Evolutionary conservation across 2,888 invertebrate species (phyloP).

Genomic region (Ectemnius cavifrons): DNA sequence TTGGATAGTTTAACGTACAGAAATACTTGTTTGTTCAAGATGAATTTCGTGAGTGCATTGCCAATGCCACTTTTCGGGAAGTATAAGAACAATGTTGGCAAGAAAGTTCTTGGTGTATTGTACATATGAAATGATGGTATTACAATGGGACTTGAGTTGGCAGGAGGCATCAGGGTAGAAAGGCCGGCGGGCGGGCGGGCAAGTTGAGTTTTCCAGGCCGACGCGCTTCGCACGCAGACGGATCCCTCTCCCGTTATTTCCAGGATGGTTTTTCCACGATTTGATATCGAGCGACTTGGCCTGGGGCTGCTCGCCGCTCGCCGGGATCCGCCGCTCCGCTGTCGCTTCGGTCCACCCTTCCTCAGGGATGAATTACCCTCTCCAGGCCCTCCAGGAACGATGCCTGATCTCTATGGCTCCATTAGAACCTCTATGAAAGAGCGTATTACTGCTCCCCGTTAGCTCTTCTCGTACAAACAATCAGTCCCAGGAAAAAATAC

Average conservation of each 20-base stretch:
- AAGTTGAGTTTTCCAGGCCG: conserved; percentile 8
- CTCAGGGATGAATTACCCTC: conserved; percentile 58
- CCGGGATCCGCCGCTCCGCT: conserved; percentile 60
- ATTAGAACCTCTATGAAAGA: conserved; percentile 43
- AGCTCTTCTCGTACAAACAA: conserved; percentile 13
- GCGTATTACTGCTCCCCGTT: conserved; percentile 31
- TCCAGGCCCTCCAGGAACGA: conserved; percentile 33
- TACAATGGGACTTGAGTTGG: no score
- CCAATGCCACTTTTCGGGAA: no score
- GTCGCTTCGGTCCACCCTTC: conserved; percentile 60
- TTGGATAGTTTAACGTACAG: no score
- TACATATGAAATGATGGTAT: no score
- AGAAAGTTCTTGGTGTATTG: no score
- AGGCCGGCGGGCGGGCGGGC: no score
- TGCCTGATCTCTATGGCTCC: conserved; percentile 45
- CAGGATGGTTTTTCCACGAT: conserved; percentile 64
- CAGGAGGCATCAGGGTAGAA: no score
- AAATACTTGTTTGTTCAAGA: no score
- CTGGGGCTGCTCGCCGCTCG: conserved; percentile 49
- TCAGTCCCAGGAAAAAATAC: no score
- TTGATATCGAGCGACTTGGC: conserved; percentile 69
- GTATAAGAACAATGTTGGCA: no score
- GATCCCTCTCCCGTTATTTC: conserved; percentile 37
- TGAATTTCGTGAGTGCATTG: no score
- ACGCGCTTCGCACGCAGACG: conserved; percentile 8